Base-by-base conservation (phyloP, 2,797 vertebrate species). In the Pipistrellus kuhlii region DNA sequence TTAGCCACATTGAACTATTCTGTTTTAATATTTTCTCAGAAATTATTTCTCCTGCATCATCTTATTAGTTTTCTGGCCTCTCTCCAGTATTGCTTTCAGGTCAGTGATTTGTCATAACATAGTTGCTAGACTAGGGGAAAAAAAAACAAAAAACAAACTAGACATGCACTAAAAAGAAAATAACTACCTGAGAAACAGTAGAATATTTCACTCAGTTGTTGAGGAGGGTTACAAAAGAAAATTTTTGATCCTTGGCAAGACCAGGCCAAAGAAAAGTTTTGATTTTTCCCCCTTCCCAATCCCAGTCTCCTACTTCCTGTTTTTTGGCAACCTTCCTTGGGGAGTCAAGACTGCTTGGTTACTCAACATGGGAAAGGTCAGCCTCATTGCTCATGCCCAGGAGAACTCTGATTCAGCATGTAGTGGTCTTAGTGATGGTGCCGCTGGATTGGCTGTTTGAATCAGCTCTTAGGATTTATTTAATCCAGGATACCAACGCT, bases 71-170 rank as follows among this genome's bases (percentile, higher is more conserved):
- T 92, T 64, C 83, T 89, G 71, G 71, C 55, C 12, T 83, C 18
- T 35, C 41, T 92, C 27, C 78, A 76, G 38, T 76, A 59, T 93
- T 94, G 53, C 38, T 90, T 88, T 94, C 46, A 66, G 53, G 76
- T 69, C 71, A 48, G 25, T 90, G 10, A 83, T 86, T 80, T 95
- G 57, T 85, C 90, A 77, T 41, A n/a, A 72, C 84, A 35, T 64
- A 90, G 87, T 48, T 27, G 4, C 38, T 59, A 55, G 53, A 48
- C 69, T 64, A n/a, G 75, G 3, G 3, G 8, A 8, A 53, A 53
- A 53, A 90, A 64, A 41, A 27, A 46, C 1, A 41, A 41, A 30
- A 53, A 90, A 64, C 30, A n/a, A 46, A 87, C 41, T 21, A 57
- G 20, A n/a, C 2, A 15, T 73, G 48, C 48, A 77, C 13, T 38